Percentiles rank a stretch among this genome's conserved stretches.
phyloP scores from a whole-genome alignment of 2,113 vertebrate genomes.

The Eublepharis macularius region DNA sequence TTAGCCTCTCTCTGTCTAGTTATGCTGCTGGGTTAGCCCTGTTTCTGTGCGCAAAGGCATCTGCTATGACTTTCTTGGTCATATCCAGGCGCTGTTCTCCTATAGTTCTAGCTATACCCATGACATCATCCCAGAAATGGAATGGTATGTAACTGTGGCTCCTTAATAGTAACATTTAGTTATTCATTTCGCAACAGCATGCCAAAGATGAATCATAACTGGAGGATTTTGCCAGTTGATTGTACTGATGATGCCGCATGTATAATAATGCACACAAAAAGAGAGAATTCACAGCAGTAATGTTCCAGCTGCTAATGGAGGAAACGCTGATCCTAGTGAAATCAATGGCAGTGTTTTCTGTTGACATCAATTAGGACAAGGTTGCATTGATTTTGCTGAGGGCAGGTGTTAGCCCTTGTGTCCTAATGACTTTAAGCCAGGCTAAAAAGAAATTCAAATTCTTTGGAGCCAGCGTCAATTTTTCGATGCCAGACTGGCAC shows the following conservation, averaged over 20 bases:
- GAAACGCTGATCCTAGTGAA: conserved; percentile 5
- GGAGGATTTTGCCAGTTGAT: background rate
- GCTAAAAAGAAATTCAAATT: background rate
- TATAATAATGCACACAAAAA: conserved; percentile 9
- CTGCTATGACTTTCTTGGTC: no score
- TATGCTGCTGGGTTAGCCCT: no score
- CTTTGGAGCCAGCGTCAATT: background rate
- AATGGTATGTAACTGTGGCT: background rate
- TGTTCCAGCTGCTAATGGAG: background rate
- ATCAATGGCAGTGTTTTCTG: conserved; percentile 17
- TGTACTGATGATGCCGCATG: background rate
- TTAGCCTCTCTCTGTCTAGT: no score
- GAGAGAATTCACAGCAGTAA: background rate
- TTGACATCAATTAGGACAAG: conserved; percentile 16
- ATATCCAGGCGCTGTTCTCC: no score
- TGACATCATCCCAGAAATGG: no score
- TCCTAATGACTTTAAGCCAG: conserved; percentile 2
- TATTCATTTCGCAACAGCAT: background rate
- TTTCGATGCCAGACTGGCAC: background rate
- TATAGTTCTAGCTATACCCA: no score
- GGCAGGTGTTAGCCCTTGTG: background rate
- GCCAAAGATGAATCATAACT: background rate
- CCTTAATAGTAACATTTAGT: background rate
- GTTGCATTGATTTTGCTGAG: conserved; percentile 17
- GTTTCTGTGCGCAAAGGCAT: no score